phyloP scores from a whole-genome alignment of 2,797 vertebrate genomes.

The Catamblyrhynchus diadema region DNA sequence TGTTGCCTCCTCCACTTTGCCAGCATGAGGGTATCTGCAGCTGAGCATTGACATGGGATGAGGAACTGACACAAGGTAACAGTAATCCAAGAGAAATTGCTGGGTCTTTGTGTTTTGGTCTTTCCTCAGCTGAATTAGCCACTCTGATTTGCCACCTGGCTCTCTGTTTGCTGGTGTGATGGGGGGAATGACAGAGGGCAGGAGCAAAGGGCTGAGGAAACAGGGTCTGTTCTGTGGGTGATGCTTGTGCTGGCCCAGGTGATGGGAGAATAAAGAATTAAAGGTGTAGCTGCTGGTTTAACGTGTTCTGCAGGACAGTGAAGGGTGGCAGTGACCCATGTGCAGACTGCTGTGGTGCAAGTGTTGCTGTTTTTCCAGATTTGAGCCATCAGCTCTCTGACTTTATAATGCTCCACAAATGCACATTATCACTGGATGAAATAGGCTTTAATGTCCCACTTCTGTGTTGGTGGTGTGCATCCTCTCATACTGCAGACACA shows the following conservation, averaged over 20 bases:
- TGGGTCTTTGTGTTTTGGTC: background rate
- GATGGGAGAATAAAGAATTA: background rate
- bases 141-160: background rate
- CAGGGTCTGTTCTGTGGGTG: background rate
- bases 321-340: too few relatives aligned
- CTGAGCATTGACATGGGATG: background rate
- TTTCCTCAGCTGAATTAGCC: background rate
- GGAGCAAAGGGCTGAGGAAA: background rate
- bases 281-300: background rate
- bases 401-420: background rate
- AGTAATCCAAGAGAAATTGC: background rate
- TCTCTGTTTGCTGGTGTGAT: accelerated
- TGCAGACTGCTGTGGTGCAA: background rate
- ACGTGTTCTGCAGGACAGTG: background rate
- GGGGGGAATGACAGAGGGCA: background rate
- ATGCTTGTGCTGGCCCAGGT: background rate
- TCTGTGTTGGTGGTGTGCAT: background rate
- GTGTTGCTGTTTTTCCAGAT: background rate
- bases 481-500: accelerated
- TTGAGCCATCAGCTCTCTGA: background rate
- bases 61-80: background rate
- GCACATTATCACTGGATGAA: background rate
- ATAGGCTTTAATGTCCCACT: background rate
- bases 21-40: accelerated
- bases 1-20: background rate